Conservation (phyloP, 2,888 invertebrate species). For the Ecliptopera silaceata region DNA sequence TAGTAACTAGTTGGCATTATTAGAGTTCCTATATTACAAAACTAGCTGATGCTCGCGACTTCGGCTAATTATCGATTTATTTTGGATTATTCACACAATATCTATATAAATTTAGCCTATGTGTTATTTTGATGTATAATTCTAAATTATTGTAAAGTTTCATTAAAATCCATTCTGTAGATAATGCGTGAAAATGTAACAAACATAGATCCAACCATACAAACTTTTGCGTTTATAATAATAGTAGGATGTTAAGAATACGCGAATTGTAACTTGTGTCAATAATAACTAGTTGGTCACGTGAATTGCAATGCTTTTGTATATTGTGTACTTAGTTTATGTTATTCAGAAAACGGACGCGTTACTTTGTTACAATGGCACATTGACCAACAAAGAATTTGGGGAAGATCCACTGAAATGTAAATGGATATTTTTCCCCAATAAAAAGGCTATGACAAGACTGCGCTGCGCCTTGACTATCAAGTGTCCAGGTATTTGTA, state of each 20-base stretch:
- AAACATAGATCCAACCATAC: too few relatives aligned
- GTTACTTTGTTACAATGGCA: slow-evolving; percentile 69
- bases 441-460: slow-evolving; percentile 39
- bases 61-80: too few relatives aligned
- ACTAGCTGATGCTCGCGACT: not conserved
- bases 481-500: slow-evolving; percentile 47
- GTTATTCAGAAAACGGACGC: slow-evolving; percentile 36
- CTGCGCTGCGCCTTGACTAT: slow-evolving; percentile 56
- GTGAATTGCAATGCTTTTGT: slow-evolving; percentile 23
- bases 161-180: too few relatives aligned
- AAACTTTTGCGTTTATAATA: too few relatives aligned
- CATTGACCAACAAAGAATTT: slow-evolving; percentile 51
- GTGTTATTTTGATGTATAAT: too few relatives aligned
- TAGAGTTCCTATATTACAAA: too few relatives aligned
- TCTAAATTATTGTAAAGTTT: too few relatives aligned
- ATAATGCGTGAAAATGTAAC: too few relatives aligned
- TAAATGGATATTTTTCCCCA: slow-evolving; percentile 42
- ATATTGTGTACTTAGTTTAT: slow-evolving; percentile 29
- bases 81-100: too few relatives aligned
- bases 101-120: too few relatives aligned
- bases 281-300: slow-evolving; percentile 26
- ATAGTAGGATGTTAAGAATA: too few relatives aligned
- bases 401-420: slow-evolving; percentile 62
- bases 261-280: too few relatives aligned
- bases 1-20: not conserved